Base-by-base conservation (phyloP, 1,140 invertebrate species). In the Acromyrmex echinatior region DNA sequence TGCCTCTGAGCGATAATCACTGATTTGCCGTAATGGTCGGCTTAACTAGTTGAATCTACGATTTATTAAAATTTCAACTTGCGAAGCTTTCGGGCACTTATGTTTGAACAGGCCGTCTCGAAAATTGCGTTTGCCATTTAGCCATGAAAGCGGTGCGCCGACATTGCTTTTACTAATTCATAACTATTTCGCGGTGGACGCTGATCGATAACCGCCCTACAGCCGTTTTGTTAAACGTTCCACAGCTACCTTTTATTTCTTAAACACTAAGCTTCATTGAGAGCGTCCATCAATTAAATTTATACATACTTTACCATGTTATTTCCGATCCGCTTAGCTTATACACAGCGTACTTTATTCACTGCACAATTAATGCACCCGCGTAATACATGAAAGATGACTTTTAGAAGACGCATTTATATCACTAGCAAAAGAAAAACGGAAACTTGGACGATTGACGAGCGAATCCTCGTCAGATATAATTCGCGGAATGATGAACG, bases 401-500 rank as follows among this genome's bases (percentile, higher is more conserved):
- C 70, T 39, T 53, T 18, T 2, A 21, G 0, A 14, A 28, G 16
- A 4, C 21, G 39, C 14, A 56, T 39, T 35, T 25, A 18, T 45
- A 18, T 25, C 9, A 25, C 4, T 5, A 10, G 35, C 12, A 3
- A 60, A n/a, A 45, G 28, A 35, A 12, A 74, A 28, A 49, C 56
- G 68, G 39, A 73, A 84, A 28, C 21, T 14, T 49, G 31, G 49
- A 35, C 70, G 39, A 49, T 45, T 49, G 45, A 35, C 28, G 62
- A 68, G 18, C 16, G 4, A 21, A 12, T 35, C 31, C 45, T 49
- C 77, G 25, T 12, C 39, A 16, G 71, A 70, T 31, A 78, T 70
- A 79, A 88, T 81, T 73, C 16, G 45, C 51, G 28, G 49, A 89
- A 66, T 91, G 80, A 31, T 39, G 51, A 51, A 77, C 31, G 53